Conservation (phyloP, 1,140 invertebrate species). For the Penaeus chinensis region DNA sequence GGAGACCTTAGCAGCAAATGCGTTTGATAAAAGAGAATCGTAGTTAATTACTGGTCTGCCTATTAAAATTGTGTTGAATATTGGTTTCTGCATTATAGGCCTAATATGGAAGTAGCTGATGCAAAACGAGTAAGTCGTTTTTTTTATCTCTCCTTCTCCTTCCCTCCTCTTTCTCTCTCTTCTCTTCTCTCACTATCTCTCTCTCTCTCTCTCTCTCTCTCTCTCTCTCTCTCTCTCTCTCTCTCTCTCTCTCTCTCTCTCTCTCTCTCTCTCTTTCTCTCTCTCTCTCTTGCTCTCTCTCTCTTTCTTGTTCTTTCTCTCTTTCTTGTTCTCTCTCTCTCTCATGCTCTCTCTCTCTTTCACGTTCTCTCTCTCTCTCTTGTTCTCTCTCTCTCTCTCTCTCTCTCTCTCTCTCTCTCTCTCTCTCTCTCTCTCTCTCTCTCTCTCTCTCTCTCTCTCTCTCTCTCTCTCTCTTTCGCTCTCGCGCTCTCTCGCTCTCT, state of each 20-base stretch:
- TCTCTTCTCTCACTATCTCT: conserved; percentile 36
- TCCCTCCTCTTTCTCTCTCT: conserved; percentile 12
- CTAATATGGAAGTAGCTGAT: background rate
- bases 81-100: background rate
- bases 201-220: conserved; percentile 37
- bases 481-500: background rate
- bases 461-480: background rate
- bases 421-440: background rate
- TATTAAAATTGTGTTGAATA: too few relatives aligned
- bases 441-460: background rate
- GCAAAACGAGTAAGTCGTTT: background rate
- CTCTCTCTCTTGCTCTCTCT: background rate
- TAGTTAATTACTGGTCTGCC: too few relatives aligned
- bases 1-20: too few relatives aligned
- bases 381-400: background rate
- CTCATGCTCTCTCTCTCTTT: background rate
- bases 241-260: conserved; percentile 31
- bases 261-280: background rate
- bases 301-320: background rate
- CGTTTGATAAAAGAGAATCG: too few relatives aligned
- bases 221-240: conserved; percentile 40
- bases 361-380: background rate
- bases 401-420: background rate
- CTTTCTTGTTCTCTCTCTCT: background rate
- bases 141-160: too few relatives aligned